Conservation (phyloP, 2,888 invertebrate genomes). For the Tinea pellionella region DNA sequence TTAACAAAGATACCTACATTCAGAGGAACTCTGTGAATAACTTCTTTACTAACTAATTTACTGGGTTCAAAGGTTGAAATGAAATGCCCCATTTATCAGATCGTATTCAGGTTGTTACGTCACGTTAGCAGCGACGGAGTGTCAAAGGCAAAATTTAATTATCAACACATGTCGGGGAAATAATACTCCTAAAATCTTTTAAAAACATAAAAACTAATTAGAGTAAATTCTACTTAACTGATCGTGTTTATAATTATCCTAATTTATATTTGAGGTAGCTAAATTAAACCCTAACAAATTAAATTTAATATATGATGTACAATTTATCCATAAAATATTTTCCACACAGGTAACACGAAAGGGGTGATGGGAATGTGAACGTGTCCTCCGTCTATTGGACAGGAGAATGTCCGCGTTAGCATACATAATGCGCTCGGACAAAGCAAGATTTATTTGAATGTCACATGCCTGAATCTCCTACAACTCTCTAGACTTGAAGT, state of each 20-base stretch:
- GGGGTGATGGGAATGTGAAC: not conserved
- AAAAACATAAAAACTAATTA: not conserved
- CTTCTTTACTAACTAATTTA: slow-evolving; percentile 14
- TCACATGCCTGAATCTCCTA: slow-evolving; percentile 21
- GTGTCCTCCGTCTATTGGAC: slow-evolving; percentile 4
- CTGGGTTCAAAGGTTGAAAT: slow-evolving; percentile 9
- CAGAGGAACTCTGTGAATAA: slow-evolving; percentile 17
- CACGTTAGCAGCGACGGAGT: not conserved
- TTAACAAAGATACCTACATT: slow-evolving; percentile 20
- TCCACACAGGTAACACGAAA: not conserved
- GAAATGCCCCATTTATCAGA: slow-evolving; percentile 6
- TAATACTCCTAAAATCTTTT: not conserved
- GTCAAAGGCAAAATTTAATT: slow-evolving; percentile 7
- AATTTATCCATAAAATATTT: not conserved
- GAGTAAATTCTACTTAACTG: not conserved
- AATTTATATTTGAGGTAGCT: too few relatives aligned
- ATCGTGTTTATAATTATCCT: too few relatives aligned
- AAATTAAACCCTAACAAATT: too few relatives aligned
- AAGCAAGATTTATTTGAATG: slow-evolving; percentile 50
- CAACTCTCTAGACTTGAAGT: not conserved
- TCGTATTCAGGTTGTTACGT: slow-evolving; percentile 5
- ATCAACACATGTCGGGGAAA: not conserved
- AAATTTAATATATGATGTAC: too few relatives aligned
- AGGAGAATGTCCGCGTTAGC: slow-evolving; percentile 38
- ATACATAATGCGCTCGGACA: slow-evolving; percentile 50